Base-by-base conservation (phyloP, 2,888 invertebrate genomes). In the Thereva nobilitata region DNA sequence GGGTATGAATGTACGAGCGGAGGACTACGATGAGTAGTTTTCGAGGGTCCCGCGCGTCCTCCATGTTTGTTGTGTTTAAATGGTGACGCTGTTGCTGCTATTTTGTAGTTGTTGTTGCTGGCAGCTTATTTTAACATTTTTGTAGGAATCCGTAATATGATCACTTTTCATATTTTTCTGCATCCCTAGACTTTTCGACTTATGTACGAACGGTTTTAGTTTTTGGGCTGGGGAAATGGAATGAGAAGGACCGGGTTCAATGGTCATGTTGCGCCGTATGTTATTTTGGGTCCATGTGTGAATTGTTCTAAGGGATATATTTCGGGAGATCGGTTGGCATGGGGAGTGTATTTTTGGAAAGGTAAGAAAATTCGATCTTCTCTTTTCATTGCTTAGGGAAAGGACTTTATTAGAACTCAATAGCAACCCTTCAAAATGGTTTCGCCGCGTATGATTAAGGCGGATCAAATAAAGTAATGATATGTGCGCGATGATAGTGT, bases 121-220 rank as follows among this genome's bases (percentile, higher is more conserved):
- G 49, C n/a, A n/a, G 38, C 49, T 38, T 34, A 50, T 50, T 61
- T 50, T 40, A 4, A 56, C 4, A 23, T 7, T 57, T 7, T 44
- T 61, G 34, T 61, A 50, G 50, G 61, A 61, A 61, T 50, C 45
- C 5, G 61, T 50, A 61, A 61, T 50, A 61, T 50, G 61, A 61
- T 61, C 61, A 40, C 50, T 41, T 61, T 61, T 61, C 61, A 61
- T 61, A 23, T 23, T 23, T 61, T 61, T 35, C 40, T 50, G 49
- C 35, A 50, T 61, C 50, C 61, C 34, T 41, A 49, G 50, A 61
- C 6, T 37, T 23, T 34, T 41, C 7, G 59, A 12, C 8, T 45
- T 23, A 35, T 12, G 50, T 49, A 40, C 49, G 44, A 49, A 61
- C 50, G 49, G 61, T 50, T 61, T 50, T 41, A 50, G 34, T 61